phyloP scores from a whole-genome alignment of 2,113 vertebrate species.

The Mola mola region DNA sequence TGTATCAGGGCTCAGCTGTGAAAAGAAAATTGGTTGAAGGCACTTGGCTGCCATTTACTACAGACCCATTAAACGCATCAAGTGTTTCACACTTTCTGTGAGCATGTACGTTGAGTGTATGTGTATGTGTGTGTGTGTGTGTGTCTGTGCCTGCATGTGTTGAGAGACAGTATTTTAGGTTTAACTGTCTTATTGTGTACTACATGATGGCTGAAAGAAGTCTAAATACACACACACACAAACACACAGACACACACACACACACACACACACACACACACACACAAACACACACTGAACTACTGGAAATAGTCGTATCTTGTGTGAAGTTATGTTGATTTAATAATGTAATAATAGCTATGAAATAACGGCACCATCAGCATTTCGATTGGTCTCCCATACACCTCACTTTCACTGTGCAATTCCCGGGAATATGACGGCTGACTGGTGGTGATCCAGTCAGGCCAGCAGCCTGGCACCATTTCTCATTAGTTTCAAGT shows the following conservation, averaged over 20 bases:
- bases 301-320: neutral
- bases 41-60: slow-evolving; percentile 74
- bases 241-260: no score
- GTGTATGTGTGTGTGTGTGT: neutral
- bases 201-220: neutral
- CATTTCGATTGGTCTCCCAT: neutral
- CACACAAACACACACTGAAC: neutral
- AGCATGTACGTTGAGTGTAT: neutral
- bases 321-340: neutral
- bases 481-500: no score
- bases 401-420: no score
- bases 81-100: slow-evolving; percentile 18
- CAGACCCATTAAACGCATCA: slow-evolving; percentile 74
- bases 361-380: neutral
- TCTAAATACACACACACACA: no score
- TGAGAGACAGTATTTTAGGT: slow-evolving; percentile 34
- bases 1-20: slow-evolving; percentile 62
- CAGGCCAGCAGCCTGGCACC: no score
- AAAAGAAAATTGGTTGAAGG: slow-evolving; percentile 71
- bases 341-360: neutral
- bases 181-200: slow-evolving; percentile 54
- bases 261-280: neutral
- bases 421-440: neutral
- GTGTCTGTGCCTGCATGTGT: slow-evolving; percentile 9
- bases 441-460: neutral